These are phyloP conservation scores for Saccopteryx leptura DNA, from an alignment of 2,113 vertebrate species.

Conservation along the genomic window DNA sequence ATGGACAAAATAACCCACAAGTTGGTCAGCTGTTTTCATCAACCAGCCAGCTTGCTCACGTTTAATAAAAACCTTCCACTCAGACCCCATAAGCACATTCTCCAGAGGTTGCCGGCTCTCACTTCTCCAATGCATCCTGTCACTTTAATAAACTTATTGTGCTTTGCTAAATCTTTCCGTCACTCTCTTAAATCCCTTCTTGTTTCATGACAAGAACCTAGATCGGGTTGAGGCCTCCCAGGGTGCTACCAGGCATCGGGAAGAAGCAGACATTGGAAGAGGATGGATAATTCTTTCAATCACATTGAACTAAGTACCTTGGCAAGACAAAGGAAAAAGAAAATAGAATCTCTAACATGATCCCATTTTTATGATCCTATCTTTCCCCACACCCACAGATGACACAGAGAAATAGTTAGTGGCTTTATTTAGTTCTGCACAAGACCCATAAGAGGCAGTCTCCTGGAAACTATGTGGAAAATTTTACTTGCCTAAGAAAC, in stretches of 20 bases:
- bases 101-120: neutral
- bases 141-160: neutral
- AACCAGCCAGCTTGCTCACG: neutral
- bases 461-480: neutral
- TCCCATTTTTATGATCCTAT: neutral
- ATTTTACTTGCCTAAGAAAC: neutral
- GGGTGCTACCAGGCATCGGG: fast-evolving
- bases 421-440: neutral
- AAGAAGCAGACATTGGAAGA: neutral
- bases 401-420: neutral
- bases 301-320: neutral
- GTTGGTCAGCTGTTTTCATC: neutral
- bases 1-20: neutral
- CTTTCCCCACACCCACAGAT: neutral
- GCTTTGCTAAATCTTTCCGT: neutral
- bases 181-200: neutral
- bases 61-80: neutral
- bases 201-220: neutral
- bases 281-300: neutral
- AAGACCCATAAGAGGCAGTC: neutral
- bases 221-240: neutral
- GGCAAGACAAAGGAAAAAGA: neutral
- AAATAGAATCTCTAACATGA: neutral
- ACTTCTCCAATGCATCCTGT: neutral
- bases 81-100: neutral